Evolutionary conservation across 2,888 invertebrate species (phyloP), one percentile per base, ranked within the genome.

Genomic region (Chrysolina americana): DNA sequence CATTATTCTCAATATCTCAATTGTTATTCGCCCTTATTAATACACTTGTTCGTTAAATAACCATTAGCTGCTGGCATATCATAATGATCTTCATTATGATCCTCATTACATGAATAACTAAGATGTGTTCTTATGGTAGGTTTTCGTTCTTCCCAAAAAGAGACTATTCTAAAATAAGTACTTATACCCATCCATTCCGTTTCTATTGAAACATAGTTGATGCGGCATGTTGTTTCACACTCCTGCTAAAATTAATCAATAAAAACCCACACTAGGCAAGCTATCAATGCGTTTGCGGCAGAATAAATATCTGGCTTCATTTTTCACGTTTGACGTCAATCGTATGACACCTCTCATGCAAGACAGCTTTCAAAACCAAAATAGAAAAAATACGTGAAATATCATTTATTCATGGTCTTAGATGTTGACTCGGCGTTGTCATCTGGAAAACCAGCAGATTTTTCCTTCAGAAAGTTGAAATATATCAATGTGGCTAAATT

Each of bases 391-490:
- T 11, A 10, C 3, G 53, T 19, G 21, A 5, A 53, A 23, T 53
- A 53, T 11, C 19, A 36, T 63, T 41, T 56, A 28, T 48, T 9
- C 62, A 72, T 72, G 72, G 66, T 59, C 41, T 17, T 17, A 5
- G 72, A 72, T 41, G 41, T 41, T n/a, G 72, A 63, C 23, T 3
- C 50, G 0, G 53, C 74, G 10, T 48, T 79, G 23, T 66, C 69
- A 28, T 79, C 83, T 28, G 87, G 86, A 62, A 86, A 86, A 75
- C 89, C 89, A 0, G 83, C 87, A 9, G 89, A 89, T 81, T 86
- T 88, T 68, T 89, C 89, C 6, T 89, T 87, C 73, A 87, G 85
- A 78, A 86, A 86, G 72, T 83, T 88, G 21, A 79, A 76, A 53
- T 76, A 81, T 28, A 83, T 88, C 63, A 81, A 86, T 64, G 77